Base-by-base conservation (phyloP, 2,113 vertebrate species). In the Meles meles region DNA sequence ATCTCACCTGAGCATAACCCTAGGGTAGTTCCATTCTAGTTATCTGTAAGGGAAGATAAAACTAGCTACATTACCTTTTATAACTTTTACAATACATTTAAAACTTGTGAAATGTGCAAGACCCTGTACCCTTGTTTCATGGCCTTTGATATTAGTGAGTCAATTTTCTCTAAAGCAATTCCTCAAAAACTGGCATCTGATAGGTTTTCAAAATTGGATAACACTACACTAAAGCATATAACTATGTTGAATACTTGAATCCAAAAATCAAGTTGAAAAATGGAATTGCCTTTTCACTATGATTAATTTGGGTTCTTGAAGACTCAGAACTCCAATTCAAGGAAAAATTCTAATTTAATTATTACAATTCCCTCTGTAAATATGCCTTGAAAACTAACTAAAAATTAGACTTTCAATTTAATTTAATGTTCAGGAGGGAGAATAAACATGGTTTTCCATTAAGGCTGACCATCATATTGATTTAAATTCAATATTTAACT, bases 341-440 rank as follows among this genome's bases (percentile, higher is more conserved):
- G n/a, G 23, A 89, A 52, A 85, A 91, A 79, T 47, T 94, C 49
- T 82, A 81, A 91, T 67, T 82, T 82, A 80, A 84, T 88, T 94
- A 90, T 90, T 96, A 47, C 57, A 88, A 91, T 79, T 34, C 3
- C 79, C 15, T 86, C 77, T 93, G 18, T 37, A 65, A 94, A 77
- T 67, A 39, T 69, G 31, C 8, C 34, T 67, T 81, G 25, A 84
- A 89, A 80, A 96, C 21, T 25, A 80, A 72, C 86, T 52, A 88
- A 89, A 93, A 97, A 76, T 91, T 89, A 74, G 44, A 86, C 31
- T 27, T 85, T 83, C 44, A 27, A 84, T 96, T 95, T 93, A 94
- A 89, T 59, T 88, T 23, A 92, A 89, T 84, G 3, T 20, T 31
- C 52, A 77, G 76, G 65, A 74, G 59, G 52, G 17, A 96, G 95